Base-by-base conservation (phyloP, 1,140 invertebrate genomes). In the Zaprionus kolodkinae region DNA sequence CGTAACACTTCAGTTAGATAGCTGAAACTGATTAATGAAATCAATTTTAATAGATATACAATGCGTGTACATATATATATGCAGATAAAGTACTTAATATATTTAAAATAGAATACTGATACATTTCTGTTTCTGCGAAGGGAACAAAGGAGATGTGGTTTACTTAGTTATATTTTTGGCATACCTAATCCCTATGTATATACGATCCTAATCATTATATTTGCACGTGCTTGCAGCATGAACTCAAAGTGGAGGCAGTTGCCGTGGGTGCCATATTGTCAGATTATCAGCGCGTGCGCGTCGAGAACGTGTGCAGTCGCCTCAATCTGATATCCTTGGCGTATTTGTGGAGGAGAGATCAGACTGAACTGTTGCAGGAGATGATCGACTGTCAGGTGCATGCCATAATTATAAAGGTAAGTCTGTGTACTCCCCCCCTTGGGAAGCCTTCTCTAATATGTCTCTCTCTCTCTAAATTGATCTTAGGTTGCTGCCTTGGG, bases 301-400 rank as follows among this genome's bases (percentile, higher is more conserved):
- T 99, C 66, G 98, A 99, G 95, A 98, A 99, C 96, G 98, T 99
- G 95, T 99, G 99, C 94, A 95, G 94, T 83, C 95, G 99, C 87
- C 95, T 99, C 84, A 96, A 96, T 79, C 94, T 99, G 73, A 95
- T 96, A 72, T 96, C 97, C 43, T 94, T 99, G 69, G 96, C 97
- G 40, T 99, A 98, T 93, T 94, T 99, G 65, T 99, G 98, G 98
- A 95, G 97, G 91, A 94, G 97, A 91, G 96, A 99, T 93, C 99
- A 99, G 94, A 95, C 95, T 84, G 96, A 98, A 93, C 93, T 99
- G 50, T 93, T 99, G n/a, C 95, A 98, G 93, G 98, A 99, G 94
- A 99, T 99, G 98, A 98, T 99, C 91, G 95, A 96, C 81, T 97
- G 96, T 93, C 96, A 96, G 79, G 94, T 99, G 71, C 95, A 98